phyloP scores from a whole-genome alignment of 2,888 invertebrate species.

The Trachelus troglodyta region DNA sequence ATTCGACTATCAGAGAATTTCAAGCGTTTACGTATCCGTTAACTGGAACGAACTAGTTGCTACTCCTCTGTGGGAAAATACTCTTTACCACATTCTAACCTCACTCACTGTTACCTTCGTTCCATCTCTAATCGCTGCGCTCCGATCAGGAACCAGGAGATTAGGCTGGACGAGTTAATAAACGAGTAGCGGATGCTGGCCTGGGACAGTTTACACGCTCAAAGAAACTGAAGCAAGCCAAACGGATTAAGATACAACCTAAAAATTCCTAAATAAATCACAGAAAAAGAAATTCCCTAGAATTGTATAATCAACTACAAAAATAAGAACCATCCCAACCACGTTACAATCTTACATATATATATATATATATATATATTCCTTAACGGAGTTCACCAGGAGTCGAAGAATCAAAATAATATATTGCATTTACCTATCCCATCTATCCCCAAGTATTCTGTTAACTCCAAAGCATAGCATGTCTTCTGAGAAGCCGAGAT shows the following conservation, averaged over 20 bases:
- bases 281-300: background rate
- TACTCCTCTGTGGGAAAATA: background rate
- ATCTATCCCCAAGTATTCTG: background rate
- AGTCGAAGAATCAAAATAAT: conserved; percentile 18
- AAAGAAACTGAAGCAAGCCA: background rate
- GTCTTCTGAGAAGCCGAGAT: background rate
- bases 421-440: background rate
- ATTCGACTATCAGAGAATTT: background rate
- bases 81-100: background rate
- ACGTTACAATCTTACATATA: background rate
- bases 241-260: background rate
- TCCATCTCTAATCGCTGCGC: background rate
- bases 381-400: conserved; percentile 13
- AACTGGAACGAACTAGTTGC: background rate
- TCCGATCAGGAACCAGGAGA: background rate
- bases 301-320: background rate
- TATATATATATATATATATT: conserved; percentile 3
- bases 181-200: background rate
- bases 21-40: background rate
- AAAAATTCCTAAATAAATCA: background rate
- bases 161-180: conserved; percentile 5
- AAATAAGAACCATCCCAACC: background rate
- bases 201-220: background rate
- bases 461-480: background rate
- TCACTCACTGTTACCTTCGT: background rate